A percentile compares a stretch with the other conserved stretches of the same genome.
phyloP scores from a whole-genome alignment of 2,888 invertebrate genomes.

The Brachyopa scutellaris region DNA sequence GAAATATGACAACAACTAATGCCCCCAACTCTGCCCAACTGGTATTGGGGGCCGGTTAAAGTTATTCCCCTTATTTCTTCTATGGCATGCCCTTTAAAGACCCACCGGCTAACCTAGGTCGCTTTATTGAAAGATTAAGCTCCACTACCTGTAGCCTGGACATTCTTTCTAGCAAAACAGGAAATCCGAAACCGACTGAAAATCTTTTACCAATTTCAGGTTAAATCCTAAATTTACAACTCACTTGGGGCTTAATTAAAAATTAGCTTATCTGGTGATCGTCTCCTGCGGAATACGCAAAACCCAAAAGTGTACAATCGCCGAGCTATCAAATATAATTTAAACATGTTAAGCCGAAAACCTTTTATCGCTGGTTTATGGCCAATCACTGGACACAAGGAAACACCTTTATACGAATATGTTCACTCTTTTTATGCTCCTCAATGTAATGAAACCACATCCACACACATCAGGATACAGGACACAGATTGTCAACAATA shows the following conservation, averaged over 20 bases:
- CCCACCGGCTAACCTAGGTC: no score
- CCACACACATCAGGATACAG: not conserved
- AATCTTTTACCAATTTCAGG: no score
- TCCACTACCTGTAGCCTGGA: no score
- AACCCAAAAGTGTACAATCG: not conserved
- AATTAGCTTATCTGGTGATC: not conserved
- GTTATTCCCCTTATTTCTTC: no score
- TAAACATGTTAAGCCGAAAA: slow-evolving; percentile 41
- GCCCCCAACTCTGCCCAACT: no score
- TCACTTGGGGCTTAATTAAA: not conserved
- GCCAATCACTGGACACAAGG: slow-evolving; percentile 38
- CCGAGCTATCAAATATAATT: slow-evolving; percentile 43
- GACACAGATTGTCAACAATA: slow-evolving; percentile 61
- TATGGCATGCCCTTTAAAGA: no score
- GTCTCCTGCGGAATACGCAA: not conserved
- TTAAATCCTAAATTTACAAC: no score
- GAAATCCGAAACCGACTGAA: no score
- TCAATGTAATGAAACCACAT: slow-evolving; percentile 25
- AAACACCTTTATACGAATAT: slow-evolving; percentile 40
- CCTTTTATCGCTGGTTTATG: slow-evolving; percentile 36
- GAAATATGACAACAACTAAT: no score
- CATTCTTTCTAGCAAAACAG: no score
- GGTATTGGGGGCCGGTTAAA: no score
- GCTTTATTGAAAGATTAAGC: no score
- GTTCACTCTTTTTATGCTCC: not conserved